phyloP scores from a whole-genome alignment of 1,140 invertebrate species.

The Tetragonula clypearis region DNA sequence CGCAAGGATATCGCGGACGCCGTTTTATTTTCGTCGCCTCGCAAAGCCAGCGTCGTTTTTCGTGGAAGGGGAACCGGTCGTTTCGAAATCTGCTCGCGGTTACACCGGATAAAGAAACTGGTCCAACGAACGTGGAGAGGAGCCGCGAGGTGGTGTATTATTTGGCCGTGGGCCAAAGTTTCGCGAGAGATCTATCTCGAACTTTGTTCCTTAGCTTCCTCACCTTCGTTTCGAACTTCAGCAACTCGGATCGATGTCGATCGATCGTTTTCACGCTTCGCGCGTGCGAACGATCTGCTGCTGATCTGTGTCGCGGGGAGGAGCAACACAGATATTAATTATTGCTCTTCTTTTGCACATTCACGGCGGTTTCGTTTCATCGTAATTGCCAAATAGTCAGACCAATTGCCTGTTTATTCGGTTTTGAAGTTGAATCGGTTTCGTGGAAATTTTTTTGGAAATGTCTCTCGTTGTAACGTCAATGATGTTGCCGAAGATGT shows the following conservation, averaged over 20 bases:
- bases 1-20: constrained; percentile 40
- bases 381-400: too few relatives aligned
- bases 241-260: too few relatives aligned
- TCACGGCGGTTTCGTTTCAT: too few relatives aligned
- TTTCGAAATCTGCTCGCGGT: constrained; percentile 63
- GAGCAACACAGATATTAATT: too few relatives aligned
- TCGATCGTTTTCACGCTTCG: neutral
- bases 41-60: constrained; percentile 51
- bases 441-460: too few relatives aligned
- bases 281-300: too few relatives aligned
- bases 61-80: constrained; percentile 66
- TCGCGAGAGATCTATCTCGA: constrained; percentile 56
- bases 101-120: constrained; percentile 64
- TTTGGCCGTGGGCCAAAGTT: constrained; percentile 57
- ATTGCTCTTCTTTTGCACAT: too few relatives aligned
- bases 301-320: too few relatives aligned
- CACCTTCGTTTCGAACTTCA: neutral
- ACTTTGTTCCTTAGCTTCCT: neutral
- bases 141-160: constrained; percentile 45
- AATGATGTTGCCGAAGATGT: too few relatives aligned
- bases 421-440: too few relatives aligned
- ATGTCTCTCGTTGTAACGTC: too few relatives aligned
- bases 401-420: too few relatives aligned
- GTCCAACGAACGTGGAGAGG: constrained; percentile 57
- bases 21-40: constrained; percentile 60